Evolutionary conservation across 2,797 vertebrate genomes (phyloP).

Genomic region (Uromys caudimaculatus): DNA sequence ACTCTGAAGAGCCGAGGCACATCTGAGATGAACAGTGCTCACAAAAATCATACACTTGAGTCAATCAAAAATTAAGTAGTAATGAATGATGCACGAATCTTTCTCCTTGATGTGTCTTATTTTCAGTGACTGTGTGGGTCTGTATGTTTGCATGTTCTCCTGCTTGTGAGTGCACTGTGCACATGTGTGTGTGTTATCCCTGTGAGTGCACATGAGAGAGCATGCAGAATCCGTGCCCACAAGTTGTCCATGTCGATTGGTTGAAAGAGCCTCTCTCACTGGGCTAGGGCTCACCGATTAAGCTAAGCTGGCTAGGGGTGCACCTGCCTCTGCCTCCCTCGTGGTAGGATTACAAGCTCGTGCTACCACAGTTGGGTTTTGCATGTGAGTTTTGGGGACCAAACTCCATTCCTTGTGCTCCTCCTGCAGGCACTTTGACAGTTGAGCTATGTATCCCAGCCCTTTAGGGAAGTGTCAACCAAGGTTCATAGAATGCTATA

Average conservation of each 20-base stretch:
- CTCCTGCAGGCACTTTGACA: not conserved
- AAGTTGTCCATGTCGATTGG: not conserved
- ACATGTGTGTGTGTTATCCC: not conserved
- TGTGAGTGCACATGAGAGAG: too few species aligned
- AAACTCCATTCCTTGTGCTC: not conserved
- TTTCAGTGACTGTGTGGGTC: not conserved
- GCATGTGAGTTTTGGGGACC: not conserved
- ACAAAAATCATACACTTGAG: not conserved
- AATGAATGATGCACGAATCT: not conserved
- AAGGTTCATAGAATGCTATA: not conserved
- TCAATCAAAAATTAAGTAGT: not conserved
- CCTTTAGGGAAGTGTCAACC: not conserved
- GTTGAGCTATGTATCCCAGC: not conserved
- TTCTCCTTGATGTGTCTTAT: constrained; percentile 7
- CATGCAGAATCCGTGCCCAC: not conserved
- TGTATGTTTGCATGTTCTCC: not conserved
- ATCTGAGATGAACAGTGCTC: not conserved
- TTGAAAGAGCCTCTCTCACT: not conserved
- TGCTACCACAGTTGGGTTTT: not conserved
- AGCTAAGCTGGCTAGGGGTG: not conserved
- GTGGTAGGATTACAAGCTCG: not conserved
- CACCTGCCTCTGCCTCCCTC: not conserved
- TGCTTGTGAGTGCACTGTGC: not conserved
- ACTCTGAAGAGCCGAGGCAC: not conserved
- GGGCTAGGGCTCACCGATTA: not conserved